These are phyloP conservation scores for Pantherophis alleghaniensis DNA, from an alignment of 2,797 vertebrate genomes.

Conservation along the genomic window DNA sequence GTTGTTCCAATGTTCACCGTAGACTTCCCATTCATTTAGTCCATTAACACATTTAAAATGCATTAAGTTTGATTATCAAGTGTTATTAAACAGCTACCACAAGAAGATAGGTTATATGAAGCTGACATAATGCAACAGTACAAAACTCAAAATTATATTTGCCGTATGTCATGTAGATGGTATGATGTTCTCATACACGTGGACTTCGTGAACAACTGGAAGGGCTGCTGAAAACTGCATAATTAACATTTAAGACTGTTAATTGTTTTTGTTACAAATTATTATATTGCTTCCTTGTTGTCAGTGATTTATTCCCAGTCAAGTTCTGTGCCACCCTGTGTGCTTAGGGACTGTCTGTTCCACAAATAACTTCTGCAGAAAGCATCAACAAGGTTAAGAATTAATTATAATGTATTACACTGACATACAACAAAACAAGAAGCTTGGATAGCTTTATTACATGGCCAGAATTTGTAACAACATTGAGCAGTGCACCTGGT, in stretches of 20 bases:
- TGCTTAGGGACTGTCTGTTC: conserved; percentile 52
- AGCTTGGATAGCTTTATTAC: conserved; percentile 54
- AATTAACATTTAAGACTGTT: conserved; percentile 60
- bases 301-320: conserved; percentile 46
- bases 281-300: conserved; percentile 56
- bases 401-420: conserved; percentile 66
- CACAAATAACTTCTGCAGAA: conserved; percentile 45
- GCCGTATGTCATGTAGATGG: conserved; percentile 20
- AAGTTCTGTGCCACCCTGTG: conserved; percentile 50
- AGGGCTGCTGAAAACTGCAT: conserved; percentile 43
- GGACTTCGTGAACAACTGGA: conserved; percentile 31
- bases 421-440: conserved; percentile 57
- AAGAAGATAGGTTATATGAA: conserved; percentile 15
- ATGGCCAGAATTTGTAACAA: conserved; percentile 55
- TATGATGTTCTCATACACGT: conserved; percentile 42
- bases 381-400: conserved; percentile 63
- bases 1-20: not conserved
- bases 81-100: conserved; percentile 17
- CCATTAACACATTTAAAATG: not conserved
- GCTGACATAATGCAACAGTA: conserved; percentile 4
- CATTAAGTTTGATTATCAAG: conserved; percentile 36
- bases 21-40: not conserved
- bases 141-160: conserved; percentile 15
- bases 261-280: conserved; percentile 58
- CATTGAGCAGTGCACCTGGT: conserved; percentile 55